A percentile compares a stretch with the other conserved stretches of the same genome.
Evolutionary conservation across 2,113 vertebrate species (phyloP).

Genomic region (Riparia riparia): DNA sequence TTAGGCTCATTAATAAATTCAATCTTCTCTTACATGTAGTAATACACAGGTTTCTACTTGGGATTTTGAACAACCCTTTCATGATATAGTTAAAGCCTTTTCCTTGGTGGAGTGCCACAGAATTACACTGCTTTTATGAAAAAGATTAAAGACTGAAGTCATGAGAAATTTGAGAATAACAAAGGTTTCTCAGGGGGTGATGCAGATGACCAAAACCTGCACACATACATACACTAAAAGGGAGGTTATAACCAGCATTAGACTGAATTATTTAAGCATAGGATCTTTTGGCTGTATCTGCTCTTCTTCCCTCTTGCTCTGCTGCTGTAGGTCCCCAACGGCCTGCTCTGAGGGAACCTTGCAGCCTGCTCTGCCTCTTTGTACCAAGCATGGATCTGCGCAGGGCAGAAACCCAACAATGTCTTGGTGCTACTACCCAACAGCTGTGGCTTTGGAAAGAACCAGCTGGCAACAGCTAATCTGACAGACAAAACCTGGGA

Average conservation of each 20-base stretch:
- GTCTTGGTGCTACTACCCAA: neutral
- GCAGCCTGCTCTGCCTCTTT: neutral
- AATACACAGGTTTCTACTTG: neutral
- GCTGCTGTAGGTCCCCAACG: neutral
- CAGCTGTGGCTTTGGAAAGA: neutral
- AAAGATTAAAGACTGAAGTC: neutral
- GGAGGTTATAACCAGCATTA: neutral
- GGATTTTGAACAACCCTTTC: neutral
- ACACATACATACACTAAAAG: neutral
- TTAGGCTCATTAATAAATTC: slow-evolving; percentile 9
- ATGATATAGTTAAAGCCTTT: neutral
- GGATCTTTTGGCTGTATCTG: neutral
- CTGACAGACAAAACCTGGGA: neutral
- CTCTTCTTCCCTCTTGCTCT: neutral
- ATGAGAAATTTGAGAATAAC: neutral
- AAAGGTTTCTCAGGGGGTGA: neutral
- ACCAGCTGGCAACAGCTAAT: neutral
- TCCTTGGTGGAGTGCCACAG: neutral
- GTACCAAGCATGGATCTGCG: rapidly evolving
- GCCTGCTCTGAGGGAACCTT: neutral
- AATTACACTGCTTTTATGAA: neutral
- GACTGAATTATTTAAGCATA: neutral
- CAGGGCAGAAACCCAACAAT: neutral
- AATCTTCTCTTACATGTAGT: neutral
- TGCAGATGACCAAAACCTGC: neutral